Base-by-base conservation (phyloP, 2,888 invertebrate species). In the Drosophila nr. fundita region DNA sequence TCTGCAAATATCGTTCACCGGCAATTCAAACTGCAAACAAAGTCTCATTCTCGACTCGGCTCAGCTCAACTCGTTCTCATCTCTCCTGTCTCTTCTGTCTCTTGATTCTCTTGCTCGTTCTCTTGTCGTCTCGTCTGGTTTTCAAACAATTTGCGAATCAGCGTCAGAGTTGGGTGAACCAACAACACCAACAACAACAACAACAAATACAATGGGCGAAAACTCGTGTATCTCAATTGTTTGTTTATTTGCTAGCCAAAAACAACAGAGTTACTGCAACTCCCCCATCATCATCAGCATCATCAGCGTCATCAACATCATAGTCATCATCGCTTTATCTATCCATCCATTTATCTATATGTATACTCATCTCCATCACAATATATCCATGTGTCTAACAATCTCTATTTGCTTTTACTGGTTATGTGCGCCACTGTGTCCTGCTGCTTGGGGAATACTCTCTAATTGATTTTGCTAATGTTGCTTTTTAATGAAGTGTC, bases 11-110 rank as follows among this genome's bases (percentile, higher is more conserved):
- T 73, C 73, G 71, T 38, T 53, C 60, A 52, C 58, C 83, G 70
- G 72, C 89, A 90, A 90, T 89, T 89, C 89, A 90, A 83, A 89
- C 76, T 78, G 90, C 89, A 86, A 86, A 86, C 86, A 86, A 88
- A 76, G 53, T 81, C 76, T 65, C 71, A 34, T 24, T 45, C 45
- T 24, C 42, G 11, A 1, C 24, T 24, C 24, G 24, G 24, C 24
- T 45, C 21, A 32, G 45, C 71, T 55, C 68, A 49, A 30, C 65
- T 53, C 65, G 2, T n/a, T 18, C 24, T 40, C 49, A 18, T 48
- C 30, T 45, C 36, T 34, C n/a, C 5, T 24, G 29, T 55, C 45
- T 18, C 27, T 34, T 7, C 13, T 32, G 30, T 54, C 63, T 63
- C 34, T 24, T 18, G n/a, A 48, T 29, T 3, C n/a, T 42, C 38